Conservation (phyloP, 2,113 vertebrate species). For the Glaucidium brasilianum region DNA sequence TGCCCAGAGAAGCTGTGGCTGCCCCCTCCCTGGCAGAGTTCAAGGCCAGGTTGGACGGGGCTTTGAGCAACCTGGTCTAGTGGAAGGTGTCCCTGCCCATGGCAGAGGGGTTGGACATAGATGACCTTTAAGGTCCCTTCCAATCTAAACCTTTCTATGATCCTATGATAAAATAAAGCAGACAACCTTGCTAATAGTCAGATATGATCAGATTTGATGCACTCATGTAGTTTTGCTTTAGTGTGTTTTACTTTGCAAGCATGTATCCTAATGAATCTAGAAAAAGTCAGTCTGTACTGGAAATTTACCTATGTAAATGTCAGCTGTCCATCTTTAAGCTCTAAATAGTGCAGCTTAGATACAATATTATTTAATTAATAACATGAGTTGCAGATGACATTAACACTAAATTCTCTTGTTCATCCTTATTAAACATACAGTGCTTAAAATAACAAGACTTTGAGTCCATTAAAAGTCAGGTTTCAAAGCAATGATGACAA, state of each 20-base stretch:
- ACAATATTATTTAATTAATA: conserved; percentile 45
- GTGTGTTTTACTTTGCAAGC: not conserved
- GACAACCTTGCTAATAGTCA: not conserved
- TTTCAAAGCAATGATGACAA: not conserved
- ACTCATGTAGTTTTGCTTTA: not conserved
- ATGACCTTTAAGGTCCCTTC: too few species aligned
- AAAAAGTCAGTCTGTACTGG: not conserved
- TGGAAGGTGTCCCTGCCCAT: too few species aligned
- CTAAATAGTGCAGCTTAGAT: not conserved
- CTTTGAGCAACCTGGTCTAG: too few species aligned
- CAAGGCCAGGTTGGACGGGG: too few species aligned
- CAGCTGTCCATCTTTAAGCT: not conserved
- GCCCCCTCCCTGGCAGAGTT: too few species aligned
- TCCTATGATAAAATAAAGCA: not conserved
- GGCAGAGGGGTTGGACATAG: too few species aligned
- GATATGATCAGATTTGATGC: not conserved
- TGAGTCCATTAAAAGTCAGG: conserved; percentile 42
- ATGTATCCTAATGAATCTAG: not conserved
- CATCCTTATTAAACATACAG: conserved; percentile 25
- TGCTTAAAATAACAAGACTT: conserved; percentile 17
- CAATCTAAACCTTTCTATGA: too few species aligned
- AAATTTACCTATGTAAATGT: conserved; percentile 43
- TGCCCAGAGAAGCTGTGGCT: too few species aligned
- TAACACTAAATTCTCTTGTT: conserved; percentile 51
- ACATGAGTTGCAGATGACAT: conserved; percentile 32